Evolutionary conservation across 2,797 vertebrate genomes (phyloP).

Genomic region (Hyperoplus lanceolatus): DNA sequence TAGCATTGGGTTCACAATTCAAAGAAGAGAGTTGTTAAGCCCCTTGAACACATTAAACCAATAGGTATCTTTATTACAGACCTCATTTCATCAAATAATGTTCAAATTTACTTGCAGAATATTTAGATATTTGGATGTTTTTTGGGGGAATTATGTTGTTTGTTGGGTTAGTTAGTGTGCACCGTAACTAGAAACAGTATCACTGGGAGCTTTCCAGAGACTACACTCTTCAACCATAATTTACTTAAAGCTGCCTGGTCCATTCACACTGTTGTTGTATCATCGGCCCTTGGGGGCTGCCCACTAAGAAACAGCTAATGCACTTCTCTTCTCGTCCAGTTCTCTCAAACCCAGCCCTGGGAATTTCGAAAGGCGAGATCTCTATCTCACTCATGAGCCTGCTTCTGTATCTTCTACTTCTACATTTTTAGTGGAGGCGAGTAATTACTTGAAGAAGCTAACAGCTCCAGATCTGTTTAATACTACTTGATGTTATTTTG

Average conservation of each 20-base stretch:
- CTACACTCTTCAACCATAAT: not conserved
- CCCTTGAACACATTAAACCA: not conserved
- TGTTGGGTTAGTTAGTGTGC: not conserved
- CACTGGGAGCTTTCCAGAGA: not conserved
- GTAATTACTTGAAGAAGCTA: not conserved
- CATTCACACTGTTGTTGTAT: conserved; percentile 1
- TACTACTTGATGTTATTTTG: not conserved
- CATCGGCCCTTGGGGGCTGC: not conserved
- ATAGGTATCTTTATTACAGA: not conserved
- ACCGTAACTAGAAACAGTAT: not conserved
- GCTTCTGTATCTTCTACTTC: not conserved
- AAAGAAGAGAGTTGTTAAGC: not conserved
- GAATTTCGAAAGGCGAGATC: not conserved
- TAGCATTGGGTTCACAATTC: not conserved
- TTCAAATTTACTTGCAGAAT: not conserved
- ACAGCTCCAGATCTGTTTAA: not conserved
- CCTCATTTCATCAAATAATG: not conserved
- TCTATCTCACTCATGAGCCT: not conserved
- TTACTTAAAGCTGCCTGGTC: not conserved
- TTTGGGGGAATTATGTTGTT: not conserved
- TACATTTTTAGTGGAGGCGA: not conserved
- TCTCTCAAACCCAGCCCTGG: not conserved
- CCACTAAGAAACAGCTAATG: not conserved
- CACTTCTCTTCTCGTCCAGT: conserved; percentile 14
- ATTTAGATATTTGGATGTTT: not conserved